Base-by-base conservation (phyloP, 2,113 vertebrate species). In the Rhodinocichla rosea region DNA sequence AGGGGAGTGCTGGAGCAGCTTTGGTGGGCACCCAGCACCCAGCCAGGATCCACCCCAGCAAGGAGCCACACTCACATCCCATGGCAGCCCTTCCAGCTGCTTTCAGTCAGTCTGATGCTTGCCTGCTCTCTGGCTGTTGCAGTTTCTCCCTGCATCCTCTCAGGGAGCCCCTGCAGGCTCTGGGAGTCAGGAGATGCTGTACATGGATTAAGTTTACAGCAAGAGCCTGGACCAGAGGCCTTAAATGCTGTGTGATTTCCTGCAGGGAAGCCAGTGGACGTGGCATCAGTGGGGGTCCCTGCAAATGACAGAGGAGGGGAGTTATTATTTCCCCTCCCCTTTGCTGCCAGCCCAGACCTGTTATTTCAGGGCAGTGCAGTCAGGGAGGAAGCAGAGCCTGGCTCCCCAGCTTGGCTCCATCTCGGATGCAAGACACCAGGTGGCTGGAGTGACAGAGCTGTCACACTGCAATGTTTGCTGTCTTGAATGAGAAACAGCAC, bases 381-480 rank as follows among this genome's bases (percentile, higher is more conserved):
- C 64, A 80, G 90, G 44, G 79, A 83, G 92, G 89, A 95, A 89
- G 92, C 78, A 2, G 87, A 87, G 90, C 86, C 95, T 94, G 94
- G 88, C 95, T 97, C 86, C 71, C 40, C 47, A 9, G 65, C 94
- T 91, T 11, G 4, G 90, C 62, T 97, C 90, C 87, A 80, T 94
- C 97, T 97, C 92, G 37, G 89, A 95, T 92, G 90, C 32, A 71
- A 97, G 96, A 92, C 94, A 89, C 28, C 52, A 49, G 88, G 86
- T 73, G 35, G 49, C 95, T 76, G 69, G 92, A 96, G 92, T 96
- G 97, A 97, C 77, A 70, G 82, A 68, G 73, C 96, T 98, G 97
- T 97, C 97, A 98, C 26, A 22, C 92, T 95, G 96, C 95, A 95
- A 32, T 23, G 77, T 96, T 97, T 97, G 94, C 96, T 97, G 87